Evolutionary conservation across 2,888 invertebrate species (phyloP).

Genomic region (Pimpla rufipes): DNA sequence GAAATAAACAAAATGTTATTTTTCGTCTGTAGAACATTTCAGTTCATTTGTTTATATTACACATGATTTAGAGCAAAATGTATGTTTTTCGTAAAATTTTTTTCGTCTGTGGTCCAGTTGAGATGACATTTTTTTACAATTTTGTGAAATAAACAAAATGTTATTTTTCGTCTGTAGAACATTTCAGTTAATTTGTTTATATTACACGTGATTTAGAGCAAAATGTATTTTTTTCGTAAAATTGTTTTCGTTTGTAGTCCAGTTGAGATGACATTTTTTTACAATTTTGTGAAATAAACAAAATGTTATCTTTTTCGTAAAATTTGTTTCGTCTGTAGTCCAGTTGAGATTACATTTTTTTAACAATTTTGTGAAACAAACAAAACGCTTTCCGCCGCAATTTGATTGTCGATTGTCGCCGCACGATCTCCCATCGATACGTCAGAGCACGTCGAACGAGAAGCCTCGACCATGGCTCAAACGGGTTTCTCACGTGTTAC

Average conservation of each 20-base stretch:
- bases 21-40: too few relatives aligned
- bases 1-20: too few relatives aligned
- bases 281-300: conserved; percentile 42
- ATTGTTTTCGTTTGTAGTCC: conserved; percentile 1
- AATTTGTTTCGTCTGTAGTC: conserved; percentile 4
- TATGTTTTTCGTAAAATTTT: too few relatives aligned
- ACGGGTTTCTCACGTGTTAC: conserved; percentile 44
- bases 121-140: conserved; percentile 25
- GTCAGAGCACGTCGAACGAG: conserved; percentile 15
- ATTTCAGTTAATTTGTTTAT: too few relatives aligned
- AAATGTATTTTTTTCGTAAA: too few relatives aligned
- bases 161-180: too few relatives aligned
- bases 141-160: conserved; percentile 37
- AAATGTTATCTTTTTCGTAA: too few relatives aligned
- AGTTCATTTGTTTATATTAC: too few relatives aligned
- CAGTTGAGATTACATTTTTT: conserved; percentile 7
- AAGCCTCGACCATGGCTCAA: conserved; percentile 19
- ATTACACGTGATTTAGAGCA: too few relatives aligned
- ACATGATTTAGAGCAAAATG: too few relatives aligned
- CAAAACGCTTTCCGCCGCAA: conserved; percentile 15
- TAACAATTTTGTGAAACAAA: conserved; percentile 36
- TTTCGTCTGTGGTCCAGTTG: background rate
- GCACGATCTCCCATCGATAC: too few relatives aligned
- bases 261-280: conserved; percentile 5
- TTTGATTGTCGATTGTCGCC: background rate